These are phyloP conservation scores for Xiphophorus hellerii DNA, from an alignment of 2,113 vertebrate genomes.

Conservation along the genomic window DNA sequence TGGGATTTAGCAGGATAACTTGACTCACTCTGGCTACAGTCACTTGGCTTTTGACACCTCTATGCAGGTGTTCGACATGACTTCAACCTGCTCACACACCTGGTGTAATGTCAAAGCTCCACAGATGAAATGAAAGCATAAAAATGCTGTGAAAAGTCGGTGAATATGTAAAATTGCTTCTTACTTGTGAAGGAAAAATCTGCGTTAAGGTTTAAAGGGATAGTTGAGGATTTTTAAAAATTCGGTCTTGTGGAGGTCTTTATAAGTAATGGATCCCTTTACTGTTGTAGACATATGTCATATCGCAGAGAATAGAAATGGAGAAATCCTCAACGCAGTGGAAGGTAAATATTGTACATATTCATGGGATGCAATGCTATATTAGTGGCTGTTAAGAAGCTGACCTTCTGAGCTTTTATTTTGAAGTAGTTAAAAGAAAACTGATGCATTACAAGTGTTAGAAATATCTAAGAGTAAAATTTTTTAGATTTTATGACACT, in stretches of 20 bases:
- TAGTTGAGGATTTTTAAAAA: neutral
- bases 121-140: slow-evolving; percentile 53
- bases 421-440: neutral
- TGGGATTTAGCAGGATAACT: slow-evolving; percentile 46
- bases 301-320: too few relatives aligned
- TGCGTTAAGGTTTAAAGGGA: neutral
- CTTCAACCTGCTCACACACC: slow-evolving; percentile 54
- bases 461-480: neutral
- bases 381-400: too few relatives aligned
- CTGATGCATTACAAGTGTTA: neutral
- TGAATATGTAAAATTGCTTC: slow-evolving; percentile 30
- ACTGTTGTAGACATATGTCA: neutral
- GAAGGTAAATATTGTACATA: too few relatives aligned
- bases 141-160: neutral
- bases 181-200: neutral
- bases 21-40: slow-evolving; percentile 43
- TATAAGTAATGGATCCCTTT: neutral
- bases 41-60: slow-evolving; percentile 48
- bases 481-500: neutral
- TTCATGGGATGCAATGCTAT: too few relatives aligned
- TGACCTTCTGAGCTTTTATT: too few relatives aligned
- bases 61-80: slow-evolving; percentile 59
- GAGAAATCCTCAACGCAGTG: too few relatives aligned
- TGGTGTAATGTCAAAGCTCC: slow-evolving; percentile 39
- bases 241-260: neutral